These are phyloP conservation scores for Vesta saturnalis DNA, from an alignment of 2,888 invertebrate genomes.

Conservation along the genomic window DNA sequence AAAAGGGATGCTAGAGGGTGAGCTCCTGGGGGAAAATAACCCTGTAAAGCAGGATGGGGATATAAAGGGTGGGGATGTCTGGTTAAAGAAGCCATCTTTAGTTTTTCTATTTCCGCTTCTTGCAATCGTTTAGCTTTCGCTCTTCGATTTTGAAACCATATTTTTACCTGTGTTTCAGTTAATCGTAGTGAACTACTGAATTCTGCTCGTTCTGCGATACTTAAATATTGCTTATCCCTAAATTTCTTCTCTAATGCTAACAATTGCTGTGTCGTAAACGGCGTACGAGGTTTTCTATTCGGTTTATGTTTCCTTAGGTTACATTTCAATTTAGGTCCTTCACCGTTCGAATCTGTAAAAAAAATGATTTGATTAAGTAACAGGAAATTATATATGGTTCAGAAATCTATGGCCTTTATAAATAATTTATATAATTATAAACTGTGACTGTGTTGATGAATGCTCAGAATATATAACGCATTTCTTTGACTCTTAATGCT, in stretches of 20 bases:
- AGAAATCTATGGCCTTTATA: conserved; percentile 14
- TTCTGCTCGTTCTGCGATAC: conserved; percentile 94
- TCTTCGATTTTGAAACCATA: conserved; percentile 80
- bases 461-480: conserved; percentile 19
- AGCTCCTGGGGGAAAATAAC: conserved; percentile 70
- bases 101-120: conserved; percentile 94
- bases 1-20: conserved; percentile 67
- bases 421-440: conserved; percentile 34
- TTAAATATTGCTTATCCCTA: conserved; percentile 92
- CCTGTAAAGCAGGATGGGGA: conserved; percentile 70
- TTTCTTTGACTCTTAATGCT: conserved; percentile 27
- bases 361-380: conserved; percentile 14
- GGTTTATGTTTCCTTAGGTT: conserved; percentile 94
- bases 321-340: conserved; percentile 88
- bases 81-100: conserved; percentile 81
- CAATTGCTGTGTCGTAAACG: conserved; percentile 94
- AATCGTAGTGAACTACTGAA: conserved; percentile 90
- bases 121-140: conserved; percentile 97
- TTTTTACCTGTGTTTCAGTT: conserved; percentile 92
- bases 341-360: conserved; percentile 74
- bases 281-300: conserved; percentile 93
- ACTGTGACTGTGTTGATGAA: conserved; percentile 20
- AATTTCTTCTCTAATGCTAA: conserved; percentile 93
- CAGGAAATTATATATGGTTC: conserved; percentile 1
- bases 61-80: conserved; percentile 70